phyloP scores from a whole-genome alignment of 2,888 invertebrate genomes.

The Callyntrura guangdongensis region DNA sequence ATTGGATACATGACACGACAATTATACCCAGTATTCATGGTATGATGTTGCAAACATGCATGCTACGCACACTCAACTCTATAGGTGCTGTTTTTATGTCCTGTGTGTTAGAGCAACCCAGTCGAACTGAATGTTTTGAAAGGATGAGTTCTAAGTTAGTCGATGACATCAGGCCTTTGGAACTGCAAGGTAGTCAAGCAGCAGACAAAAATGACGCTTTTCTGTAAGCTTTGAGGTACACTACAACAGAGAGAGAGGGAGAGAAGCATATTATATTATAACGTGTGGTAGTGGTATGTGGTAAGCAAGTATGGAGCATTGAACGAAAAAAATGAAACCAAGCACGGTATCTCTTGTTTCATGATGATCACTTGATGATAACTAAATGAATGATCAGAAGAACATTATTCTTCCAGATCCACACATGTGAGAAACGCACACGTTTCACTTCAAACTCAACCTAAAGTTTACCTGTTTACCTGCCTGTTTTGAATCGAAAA shows the following conservation, averaged over 20 bases:
- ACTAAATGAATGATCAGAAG: slow-evolving; percentile 8
- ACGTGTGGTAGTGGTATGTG: too few species aligned
- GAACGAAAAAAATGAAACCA: slow-evolving; percentile 13
- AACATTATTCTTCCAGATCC: slow-evolving; percentile 43
- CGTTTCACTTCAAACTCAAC: background rate
- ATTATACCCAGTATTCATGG: background rate
- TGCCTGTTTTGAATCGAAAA: background rate
- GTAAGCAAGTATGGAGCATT: background rate
- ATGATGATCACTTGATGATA: slow-evolving; percentile 6
- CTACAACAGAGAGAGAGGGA: background rate
- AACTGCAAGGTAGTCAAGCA: slow-evolving; percentile 76
- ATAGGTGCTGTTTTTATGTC: background rate
- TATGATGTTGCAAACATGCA: background rate
- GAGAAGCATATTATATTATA: background rate
- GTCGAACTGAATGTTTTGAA: slow-evolving; percentile 1
- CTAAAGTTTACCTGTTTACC: background rate
- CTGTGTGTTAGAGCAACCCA: background rate
- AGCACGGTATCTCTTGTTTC: slow-evolving; percentile 28
- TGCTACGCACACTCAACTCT: background rate
- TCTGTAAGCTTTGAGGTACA: slow-evolving; percentile 29
- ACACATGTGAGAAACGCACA: slow-evolving; percentile 53
- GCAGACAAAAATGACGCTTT: slow-evolving; percentile 20
- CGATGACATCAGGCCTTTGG: slow-evolving; percentile 83
- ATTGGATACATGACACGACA: background rate
- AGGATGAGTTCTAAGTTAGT: slow-evolving; percentile 80